Base-by-base conservation (phyloP, 1,140 invertebrate genomes). In the Xylocopa sonorina region DNA sequence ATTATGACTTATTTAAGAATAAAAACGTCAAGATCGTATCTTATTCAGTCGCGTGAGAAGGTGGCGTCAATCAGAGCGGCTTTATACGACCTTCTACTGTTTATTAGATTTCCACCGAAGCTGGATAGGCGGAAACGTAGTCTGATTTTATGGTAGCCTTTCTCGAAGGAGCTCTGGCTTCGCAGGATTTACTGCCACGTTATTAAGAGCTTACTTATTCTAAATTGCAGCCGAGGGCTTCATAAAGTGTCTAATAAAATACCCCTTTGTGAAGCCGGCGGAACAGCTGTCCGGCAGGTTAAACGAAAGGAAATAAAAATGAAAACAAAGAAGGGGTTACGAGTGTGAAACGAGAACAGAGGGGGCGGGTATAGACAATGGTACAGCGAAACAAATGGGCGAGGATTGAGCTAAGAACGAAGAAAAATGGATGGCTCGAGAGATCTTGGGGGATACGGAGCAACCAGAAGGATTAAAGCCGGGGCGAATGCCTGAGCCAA, bases 341-440 rank as follows among this genome's bases (percentile, higher is more conserved):
- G 48, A 71, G 32, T 24, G 10, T 12, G 43, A 21, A 29, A n/a
- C 32, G 32, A 3, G 10, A 16, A 10, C 21, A 32, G 51, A n/a
- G 27, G 27, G 10, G 38, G n/a, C n/a, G n/a, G n/a, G n/a, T n/a
- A n/a, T n/a, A n/a, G n/a, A n/a, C n/a, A n/a, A n/a, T n/a, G n/a
- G 21, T 43, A 38, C 6, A n/a, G 18, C 34, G 46, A 41, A 57
- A 71, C 66, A 29, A 60, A 78, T 71, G 66, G 55, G 12, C n/a
- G 2, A 18, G 62, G 55, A 77, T 69, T n/a, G 53, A 32, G 38
- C 16, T 16, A 24, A 43, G 66, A 51, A 38, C 55, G 75, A 78
- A 71, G 75, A 78, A 78, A 78, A 78, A 78, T 78, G 43, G 64
- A n/a, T n/a, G 41, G 24, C 3, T 16, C 3, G n/a, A 16, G 71